Evolutionary conservation across 2,888 invertebrate species (phyloP).

Genomic region (Vanessa cardui): DNA sequence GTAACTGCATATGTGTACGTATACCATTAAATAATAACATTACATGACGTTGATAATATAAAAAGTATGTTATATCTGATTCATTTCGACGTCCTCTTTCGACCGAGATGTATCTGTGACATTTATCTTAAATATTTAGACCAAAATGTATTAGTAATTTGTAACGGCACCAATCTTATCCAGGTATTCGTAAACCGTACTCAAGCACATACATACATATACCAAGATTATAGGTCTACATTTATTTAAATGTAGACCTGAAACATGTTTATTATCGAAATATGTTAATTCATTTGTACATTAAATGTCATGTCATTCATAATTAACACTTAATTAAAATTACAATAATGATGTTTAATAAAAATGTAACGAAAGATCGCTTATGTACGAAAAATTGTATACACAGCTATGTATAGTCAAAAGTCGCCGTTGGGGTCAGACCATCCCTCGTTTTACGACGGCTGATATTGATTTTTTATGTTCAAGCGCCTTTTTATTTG

Average conservation of each 20-base stretch:
- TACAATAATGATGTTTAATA: background rate
- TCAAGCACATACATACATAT: no score
- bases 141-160: background rate
- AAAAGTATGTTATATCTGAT: background rate
- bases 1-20: no score
- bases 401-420: slow-evolving; percentile 3
- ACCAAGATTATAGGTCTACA: background rate
- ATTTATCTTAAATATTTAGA: background rate
- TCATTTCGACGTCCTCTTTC: background rate
- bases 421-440: slow-evolving; percentile 44
- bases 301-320: background rate
- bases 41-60: no score
- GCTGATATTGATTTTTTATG: slow-evolving; percentile 66
- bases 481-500: slow-evolving; percentile 58
- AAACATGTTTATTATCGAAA: background rate
- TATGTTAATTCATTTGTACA: background rate
- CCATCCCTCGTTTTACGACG: slow-evolving; percentile 42
- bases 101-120: background rate
- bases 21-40: no score
- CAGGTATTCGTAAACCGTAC: no score
- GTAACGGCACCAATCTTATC: background rate
- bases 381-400: background rate
- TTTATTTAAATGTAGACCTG: background rate
- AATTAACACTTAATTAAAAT: background rate
- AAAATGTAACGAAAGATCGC: background rate